phyloP scores from a whole-genome alignment of 1,140 invertebrate genomes.

The Agrypnia vestita region DNA sequence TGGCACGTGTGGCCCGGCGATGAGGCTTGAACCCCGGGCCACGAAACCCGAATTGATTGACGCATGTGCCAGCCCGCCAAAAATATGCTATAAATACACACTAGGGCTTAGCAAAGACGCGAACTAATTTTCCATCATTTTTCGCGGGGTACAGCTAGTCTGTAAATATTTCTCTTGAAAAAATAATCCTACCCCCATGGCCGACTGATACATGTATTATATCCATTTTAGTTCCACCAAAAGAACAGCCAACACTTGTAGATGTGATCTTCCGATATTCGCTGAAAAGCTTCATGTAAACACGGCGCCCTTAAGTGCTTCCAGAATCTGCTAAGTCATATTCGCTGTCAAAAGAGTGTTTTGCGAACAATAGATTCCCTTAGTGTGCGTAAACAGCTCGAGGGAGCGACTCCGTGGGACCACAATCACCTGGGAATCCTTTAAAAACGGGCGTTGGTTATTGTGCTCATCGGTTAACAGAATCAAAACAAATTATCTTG shows the following conservation, averaged over 20 bases:
- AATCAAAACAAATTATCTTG: no score
- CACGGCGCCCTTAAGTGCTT: conserved; percentile 4
- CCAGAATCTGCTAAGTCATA: conserved; percentile 13
- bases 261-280: conserved; percentile 5
- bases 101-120: no score
- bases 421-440: neutral
- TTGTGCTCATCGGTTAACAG: no score
- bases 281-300: neutral
- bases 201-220: neutral
- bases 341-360: conserved; percentile 22
- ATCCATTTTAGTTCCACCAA: neutral
- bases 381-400: neutral
- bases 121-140: no score
- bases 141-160: no score
- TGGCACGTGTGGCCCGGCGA: no score
- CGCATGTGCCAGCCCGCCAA: no score
- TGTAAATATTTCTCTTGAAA: no score
- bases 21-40: no score
- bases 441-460: neutral
- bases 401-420: neutral
- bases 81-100: no score
- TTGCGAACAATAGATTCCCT: conserved; percentile 5
- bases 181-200: no score
- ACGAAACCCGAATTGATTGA: no score
- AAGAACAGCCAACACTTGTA: neutral